Conservation (phyloP, 2,888 invertebrate species). For the Drosophila mimetica region DNA sequence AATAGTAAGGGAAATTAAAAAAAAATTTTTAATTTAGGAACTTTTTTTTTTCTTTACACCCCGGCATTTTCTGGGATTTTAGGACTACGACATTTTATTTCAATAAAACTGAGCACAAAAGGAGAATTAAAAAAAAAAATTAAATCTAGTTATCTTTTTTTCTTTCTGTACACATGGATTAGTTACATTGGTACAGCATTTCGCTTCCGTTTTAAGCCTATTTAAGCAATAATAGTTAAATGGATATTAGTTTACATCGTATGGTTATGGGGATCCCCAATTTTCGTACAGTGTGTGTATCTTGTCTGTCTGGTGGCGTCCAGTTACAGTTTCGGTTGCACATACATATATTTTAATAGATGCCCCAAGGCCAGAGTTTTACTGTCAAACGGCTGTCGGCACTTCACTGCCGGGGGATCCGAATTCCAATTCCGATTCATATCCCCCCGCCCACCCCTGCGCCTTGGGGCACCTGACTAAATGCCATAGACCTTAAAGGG, state of each 20-base stretch:
- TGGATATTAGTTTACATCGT: conserved; percentile 14
- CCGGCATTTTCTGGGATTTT: no score
- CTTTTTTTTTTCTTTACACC: no score
- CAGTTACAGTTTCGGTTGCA: conserved; percentile 21
- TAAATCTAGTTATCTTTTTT: background rate
- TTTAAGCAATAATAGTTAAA: conserved; percentile 8
- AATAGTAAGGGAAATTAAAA: no score
- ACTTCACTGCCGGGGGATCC: conserved; percentile 25
- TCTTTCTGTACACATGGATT: background rate
- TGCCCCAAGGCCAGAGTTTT: conserved; percentile 41
- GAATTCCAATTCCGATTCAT: conserved; percentile 4
- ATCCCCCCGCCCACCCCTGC: background rate
- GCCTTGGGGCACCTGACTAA: conserved; percentile 33
- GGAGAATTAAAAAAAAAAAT: no score
- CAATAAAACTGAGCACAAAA: no score
- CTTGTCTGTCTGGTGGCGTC: conserved; percentile 16
- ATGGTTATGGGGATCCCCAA: conserved; percentile 1
- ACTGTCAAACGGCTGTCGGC: conserved; percentile 49
- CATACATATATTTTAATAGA: conserved; percentile 50
- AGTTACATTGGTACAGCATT: background rate
- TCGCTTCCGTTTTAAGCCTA: conserved; percentile 6
- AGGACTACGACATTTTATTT: no score
- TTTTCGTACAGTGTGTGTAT: conserved; percentile 25
- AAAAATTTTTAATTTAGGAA: no score
- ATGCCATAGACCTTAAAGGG: conserved; percentile 26